These are phyloP conservation scores for Kradibia gibbosae DNA, from an alignment of 1,140 invertebrate species.

Conservation along the genomic window DNA sequence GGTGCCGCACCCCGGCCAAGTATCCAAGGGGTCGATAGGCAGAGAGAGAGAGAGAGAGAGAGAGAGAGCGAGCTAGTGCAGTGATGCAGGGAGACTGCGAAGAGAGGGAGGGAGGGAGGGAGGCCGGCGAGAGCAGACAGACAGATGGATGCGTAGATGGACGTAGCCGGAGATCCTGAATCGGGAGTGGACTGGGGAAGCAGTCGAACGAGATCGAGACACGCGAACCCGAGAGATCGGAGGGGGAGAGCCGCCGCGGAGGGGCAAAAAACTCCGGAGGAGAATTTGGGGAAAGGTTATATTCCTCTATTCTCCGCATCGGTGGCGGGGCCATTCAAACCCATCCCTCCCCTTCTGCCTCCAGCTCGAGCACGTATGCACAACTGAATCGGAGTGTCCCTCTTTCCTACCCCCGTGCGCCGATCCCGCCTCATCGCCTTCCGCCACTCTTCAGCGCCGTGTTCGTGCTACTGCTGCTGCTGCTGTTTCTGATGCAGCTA, in stretches of 20 bases:
- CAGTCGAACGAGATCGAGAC: constrained; percentile 45
- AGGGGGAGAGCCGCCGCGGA: constrained; percentile 6
- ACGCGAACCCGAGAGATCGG: constrained; percentile 38
- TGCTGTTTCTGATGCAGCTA: background rate
- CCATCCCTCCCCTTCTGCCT: background rate
- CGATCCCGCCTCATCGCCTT: no score
- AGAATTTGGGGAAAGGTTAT: constrained; percentile 48
- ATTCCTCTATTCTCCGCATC: constrained; percentile 28
- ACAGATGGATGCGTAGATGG: constrained; percentile 15
- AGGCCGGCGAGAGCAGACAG: no score
- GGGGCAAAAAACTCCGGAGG: constrained; percentile 42
- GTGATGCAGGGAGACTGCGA: constrained; percentile 26
- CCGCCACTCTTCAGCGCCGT: background rate
- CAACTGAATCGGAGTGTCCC: constrained; percentile 18
- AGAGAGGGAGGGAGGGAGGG: no score
- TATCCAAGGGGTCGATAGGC: background rate
- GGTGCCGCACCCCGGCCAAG: no score
- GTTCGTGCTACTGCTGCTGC: background rate
- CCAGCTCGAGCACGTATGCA: background rate
- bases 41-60: constrained; percentile 49
- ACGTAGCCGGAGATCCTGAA: background rate
- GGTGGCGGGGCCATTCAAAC: background rate
- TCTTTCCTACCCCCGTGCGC: background rate
- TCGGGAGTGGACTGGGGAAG: constrained; percentile 38
- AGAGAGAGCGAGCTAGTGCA: constrained; percentile 47